phyloP scores from a whole-genome alignment of 2,113 vertebrate genomes.

The Trogon melanurus region DNA sequence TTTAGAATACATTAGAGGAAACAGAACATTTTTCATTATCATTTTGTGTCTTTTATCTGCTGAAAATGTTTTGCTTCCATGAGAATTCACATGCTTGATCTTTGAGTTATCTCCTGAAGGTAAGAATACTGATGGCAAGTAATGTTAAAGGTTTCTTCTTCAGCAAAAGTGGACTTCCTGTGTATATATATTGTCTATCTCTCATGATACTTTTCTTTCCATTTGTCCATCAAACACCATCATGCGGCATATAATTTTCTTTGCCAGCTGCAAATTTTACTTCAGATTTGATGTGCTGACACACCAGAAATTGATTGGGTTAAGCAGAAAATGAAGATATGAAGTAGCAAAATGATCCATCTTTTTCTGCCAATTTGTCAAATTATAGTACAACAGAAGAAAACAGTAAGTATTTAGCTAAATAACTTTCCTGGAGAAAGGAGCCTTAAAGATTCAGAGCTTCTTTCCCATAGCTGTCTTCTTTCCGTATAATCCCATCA shows the following conservation, averaged over 20 bases:
- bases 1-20: conserved; percentile 66
- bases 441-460: not conserved
- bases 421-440: not conserved
- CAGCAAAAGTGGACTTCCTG: not conserved
- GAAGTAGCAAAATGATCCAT: not conserved
- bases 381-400: not conserved
- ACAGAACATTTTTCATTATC: conserved; percentile 64
- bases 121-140: not conserved
- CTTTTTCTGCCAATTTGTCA: not conserved
- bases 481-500: not conserved
- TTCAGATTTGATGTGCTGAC: not conserved
- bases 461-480: not conserved
- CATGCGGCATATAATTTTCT: not conserved
- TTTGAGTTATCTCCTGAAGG: not conserved
- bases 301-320: not conserved
- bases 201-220: not conserved
- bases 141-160: not conserved
- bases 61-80: conserved; percentile 54
- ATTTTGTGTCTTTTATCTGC: conserved; percentile 59
- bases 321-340: not conserved
- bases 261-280: not conserved
- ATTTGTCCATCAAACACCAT: not conserved
- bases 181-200: not conserved
- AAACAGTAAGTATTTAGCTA: not conserved
- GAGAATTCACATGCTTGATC: not conserved